Conservation (phyloP, 2,113 vertebrate genomes). For the Neogobius melanostomus region DNA sequence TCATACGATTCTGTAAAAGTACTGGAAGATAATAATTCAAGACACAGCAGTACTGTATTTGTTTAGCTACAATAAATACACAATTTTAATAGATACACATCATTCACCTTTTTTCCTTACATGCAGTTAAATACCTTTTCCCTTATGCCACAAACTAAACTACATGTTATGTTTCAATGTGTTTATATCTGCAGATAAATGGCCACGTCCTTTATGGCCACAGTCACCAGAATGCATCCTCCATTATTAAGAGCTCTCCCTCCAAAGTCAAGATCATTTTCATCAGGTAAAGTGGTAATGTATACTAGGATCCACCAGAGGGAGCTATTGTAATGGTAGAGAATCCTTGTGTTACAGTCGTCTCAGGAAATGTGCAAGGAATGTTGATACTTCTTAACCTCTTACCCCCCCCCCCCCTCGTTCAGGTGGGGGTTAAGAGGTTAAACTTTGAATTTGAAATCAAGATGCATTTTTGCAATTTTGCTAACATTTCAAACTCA, state of each 20-base stretch:
- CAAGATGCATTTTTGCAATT: too few species aligned
- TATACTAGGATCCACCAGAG: constrained; percentile 45
- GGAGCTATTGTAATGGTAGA: constrained; percentile 44
- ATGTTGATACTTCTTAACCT: not conserved
- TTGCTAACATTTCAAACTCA: too few species aligned
- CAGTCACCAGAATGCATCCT: constrained; percentile 97
- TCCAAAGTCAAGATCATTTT: constrained; percentile 95
- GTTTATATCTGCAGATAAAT: constrained; percentile 82
- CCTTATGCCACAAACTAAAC: not conserved
- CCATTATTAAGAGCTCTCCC: constrained; percentile 92
- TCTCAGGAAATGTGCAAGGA: not conserved
- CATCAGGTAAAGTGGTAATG: constrained; percentile 81
- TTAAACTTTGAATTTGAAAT: too few species aligned
- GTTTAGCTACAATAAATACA: too few species aligned
- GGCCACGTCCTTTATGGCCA: constrained; percentile 93
- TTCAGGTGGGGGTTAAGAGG: too few species aligned
- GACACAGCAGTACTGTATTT: too few species aligned
- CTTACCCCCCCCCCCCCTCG: too few species aligned
- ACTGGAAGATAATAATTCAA: too few species aligned
- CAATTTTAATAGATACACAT: too few species aligned
- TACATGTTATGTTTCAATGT: not conserved
- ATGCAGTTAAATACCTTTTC: not conserved
- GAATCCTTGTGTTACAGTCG: not conserved
- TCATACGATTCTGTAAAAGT: too few species aligned
- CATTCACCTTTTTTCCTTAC: too few species aligned